Base-by-base conservation (phyloP, 2,888 invertebrate genomes). In the Bembecia ichneumoniformis region DNA sequence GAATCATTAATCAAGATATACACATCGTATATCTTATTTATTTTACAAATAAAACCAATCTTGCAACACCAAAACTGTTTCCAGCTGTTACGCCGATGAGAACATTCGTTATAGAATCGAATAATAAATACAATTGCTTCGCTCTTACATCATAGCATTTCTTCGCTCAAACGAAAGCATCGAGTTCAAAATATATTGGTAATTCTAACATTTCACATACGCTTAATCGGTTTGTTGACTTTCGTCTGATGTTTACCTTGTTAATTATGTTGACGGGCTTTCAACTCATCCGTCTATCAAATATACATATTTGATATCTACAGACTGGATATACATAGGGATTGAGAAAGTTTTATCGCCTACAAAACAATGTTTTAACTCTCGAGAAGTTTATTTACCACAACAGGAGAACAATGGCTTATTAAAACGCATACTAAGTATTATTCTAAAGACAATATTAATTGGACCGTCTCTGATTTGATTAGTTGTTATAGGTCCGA, bases 261-360 rank as follows among this genome's bases (percentile, higher is more conserved):
- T 49, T 50, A 56, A 56, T 58, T 52, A 50, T 46, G 50, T 49
- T 53, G 56, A 63, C 59, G 55, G 49, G 48, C 49, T 46, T 11
- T 44, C 44, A 13, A 17, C 13, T 14, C 40, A 4, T 14, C 14
- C 40, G 40, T 13, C 11, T 14, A 40, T 40, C 40, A 40, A 13
- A 40, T 40, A 14, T 40, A n/a, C n/a, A n/a, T n/a, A n/a, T 13
- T 40, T 28, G 9, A 7, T 9, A 28, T 28, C 28, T 28, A 28
- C 9, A 9, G 28, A 28, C 28, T 28, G 7, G 9, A 28, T 28
- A 28, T 28, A 28, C 28, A 28, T 28, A 28, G 5, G 28, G 7
- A 9, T 28, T 28, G 28, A 28, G 28, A 28, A 28, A 28, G 9
- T 28, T 28, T 28, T 9, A 28, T 0, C 9, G 28, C 28, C 28